Evolutionary conservation across 2,888 invertebrate species (phyloP).

Genomic region (Tortrix viridana): DNA sequence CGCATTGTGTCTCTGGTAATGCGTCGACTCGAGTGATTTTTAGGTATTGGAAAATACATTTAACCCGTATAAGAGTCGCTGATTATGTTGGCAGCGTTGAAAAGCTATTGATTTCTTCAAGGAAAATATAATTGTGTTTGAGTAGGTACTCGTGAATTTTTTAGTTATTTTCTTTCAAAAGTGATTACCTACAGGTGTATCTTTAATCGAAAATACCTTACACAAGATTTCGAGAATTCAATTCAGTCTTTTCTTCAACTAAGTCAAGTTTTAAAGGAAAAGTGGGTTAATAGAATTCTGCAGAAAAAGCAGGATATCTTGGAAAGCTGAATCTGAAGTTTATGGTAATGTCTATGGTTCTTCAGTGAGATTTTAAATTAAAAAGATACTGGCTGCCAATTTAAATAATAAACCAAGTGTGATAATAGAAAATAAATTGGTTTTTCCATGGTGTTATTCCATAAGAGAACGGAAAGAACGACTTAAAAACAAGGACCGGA

Average conservation of each 20-base stretch:
- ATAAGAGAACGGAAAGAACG: too few relatives aligned
- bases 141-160: not conserved
- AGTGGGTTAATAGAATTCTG: slow-evolving; percentile 29
- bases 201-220: not conserved
- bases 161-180: not conserved
- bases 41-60: slow-evolving; percentile 26
- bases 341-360: slow-evolving; percentile 23
- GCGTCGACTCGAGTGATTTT: slow-evolving; percentile 35
- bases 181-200: not conserved
- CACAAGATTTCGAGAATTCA: slow-evolving; percentile 14
- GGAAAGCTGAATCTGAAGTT: slow-evolving; percentile 7
- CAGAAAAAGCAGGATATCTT: slow-evolving; percentile 25
- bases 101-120: slow-evolving; percentile 8
- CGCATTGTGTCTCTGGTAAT: slow-evolving; percentile 41
- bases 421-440: not conserved
- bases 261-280: slow-evolving; percentile 19
- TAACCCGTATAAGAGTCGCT: slow-evolving; percentile 17
- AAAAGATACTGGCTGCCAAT: slow-evolving; percentile 1
- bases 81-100: slow-evolving; percentile 18
- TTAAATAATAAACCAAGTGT: not conserved
- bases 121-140: not conserved
- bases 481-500: too few relatives aligned
- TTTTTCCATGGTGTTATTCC: too few relatives aligned
- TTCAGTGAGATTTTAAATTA: slow-evolving; percentile 16
- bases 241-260: slow-evolving; percentile 20